Base-by-base conservation (phyloP, 2,888 invertebrate genomes). In the Drosophila yooni region DNA sequence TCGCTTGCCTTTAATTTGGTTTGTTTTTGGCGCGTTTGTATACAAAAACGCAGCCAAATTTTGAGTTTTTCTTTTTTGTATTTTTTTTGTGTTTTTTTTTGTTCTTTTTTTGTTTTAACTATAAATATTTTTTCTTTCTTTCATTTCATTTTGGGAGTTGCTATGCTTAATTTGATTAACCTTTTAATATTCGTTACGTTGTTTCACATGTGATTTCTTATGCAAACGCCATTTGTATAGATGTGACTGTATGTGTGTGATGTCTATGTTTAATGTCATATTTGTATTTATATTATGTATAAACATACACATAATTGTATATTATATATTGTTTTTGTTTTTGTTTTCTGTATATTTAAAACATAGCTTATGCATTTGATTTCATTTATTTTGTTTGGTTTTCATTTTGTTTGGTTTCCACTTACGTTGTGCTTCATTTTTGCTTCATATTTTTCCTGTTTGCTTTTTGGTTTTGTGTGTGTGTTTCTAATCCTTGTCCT, bases 81-180 rank as follows among this genome's bases (percentile, higher is more conserved):
- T 68, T 43, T 70, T 70, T 73, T 85, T 79, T 76, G 38, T 83
- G 74, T 78, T 31, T 53, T 66, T 59, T 36, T 71, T 75, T 52
- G 25, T 38, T 68, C 58, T 56, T 68, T 63, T 54, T 60, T 70
- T 54, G 18, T 73, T 86, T 81, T 53, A 76, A 79, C 88, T 88
- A 84, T 88, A 88, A 88, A 88, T 88, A 77, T 73, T 86, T 79
- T 78, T 36, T 88, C 75, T 76, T 71, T 59, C 51, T 71, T 76
- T 70, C 62, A 25, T 70, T 78, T 64, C 46, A 25, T 46, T 62
- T 62, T 40, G 25, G 50, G 60, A 46, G 40, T 65, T 76, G 77
- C 77, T 76, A 76, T 83, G 73, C 79, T 77, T 86, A 81, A 83
- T 83, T 85, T 89, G 88, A 83, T 87, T 87, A 87, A 87, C 80